A percentile compares a stretch with the other conserved stretches of the same genome.
Conservation (phyloP, 2,888 invertebrate genomes). For the Leptogaster cylindrica region DNA sequence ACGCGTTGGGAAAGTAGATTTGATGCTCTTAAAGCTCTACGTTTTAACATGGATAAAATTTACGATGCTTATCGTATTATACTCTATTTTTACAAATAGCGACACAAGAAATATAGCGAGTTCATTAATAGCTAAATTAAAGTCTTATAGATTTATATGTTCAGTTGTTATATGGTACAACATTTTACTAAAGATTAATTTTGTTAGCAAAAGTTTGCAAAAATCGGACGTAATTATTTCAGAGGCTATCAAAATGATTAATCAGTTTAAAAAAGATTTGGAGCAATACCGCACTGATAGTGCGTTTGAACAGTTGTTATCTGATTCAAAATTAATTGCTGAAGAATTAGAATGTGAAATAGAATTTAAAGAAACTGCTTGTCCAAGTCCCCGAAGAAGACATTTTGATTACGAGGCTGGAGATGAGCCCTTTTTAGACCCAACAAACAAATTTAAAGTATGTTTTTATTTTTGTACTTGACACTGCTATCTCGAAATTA, state of each 20-base stretch:
- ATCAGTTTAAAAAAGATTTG: neutral
- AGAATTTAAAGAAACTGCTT: neutral
- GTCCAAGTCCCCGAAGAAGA: neutral
- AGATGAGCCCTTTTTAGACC: neutral
- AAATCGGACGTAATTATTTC: neutral
- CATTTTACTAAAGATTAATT: neutral
- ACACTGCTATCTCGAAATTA: no score
- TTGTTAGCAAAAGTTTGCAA: neutral
- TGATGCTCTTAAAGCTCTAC: neutral
- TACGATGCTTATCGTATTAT: neutral
- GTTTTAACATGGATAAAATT: neutral
- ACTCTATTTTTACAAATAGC: neutral
- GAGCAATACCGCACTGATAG: neutral
- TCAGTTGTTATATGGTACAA: neutral
- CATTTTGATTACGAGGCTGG: neutral
- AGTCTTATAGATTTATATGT: neutral
- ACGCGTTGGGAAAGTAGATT: constrained; percentile 38
- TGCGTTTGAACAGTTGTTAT: neutral
- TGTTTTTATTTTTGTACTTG: no score
- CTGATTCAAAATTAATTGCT: neutral
- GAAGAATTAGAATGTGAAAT: neutral
- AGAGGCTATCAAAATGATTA: neutral
- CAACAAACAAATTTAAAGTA: no score
- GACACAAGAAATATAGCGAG: neutral
- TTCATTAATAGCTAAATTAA: neutral